A percentile compares a stretch with the other conserved stretches of the same genome.
Evolutionary conservation across 2,113 vertebrate species (phyloP).

Genomic region (Nerophis lumbriciformis): DNA sequence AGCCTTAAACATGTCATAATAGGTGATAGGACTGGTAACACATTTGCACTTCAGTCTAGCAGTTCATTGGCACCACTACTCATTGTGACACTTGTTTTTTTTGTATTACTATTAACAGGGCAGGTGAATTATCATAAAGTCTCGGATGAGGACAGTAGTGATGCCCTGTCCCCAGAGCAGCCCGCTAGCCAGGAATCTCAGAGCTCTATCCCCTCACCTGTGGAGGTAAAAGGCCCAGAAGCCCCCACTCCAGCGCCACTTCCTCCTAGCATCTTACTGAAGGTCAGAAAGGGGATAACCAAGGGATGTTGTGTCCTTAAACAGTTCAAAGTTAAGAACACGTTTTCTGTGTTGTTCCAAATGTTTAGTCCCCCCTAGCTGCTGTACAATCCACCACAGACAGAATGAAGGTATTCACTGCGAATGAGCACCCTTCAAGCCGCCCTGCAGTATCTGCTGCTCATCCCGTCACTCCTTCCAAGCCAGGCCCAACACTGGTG

Average conservation of each 20-base stretch:
- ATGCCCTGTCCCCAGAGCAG: conserved; percentile 92
- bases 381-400: conserved; percentile 70
- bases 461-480: conserved; percentile 68
- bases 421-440: conserved; percentile 53
- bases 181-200: conserved; percentile 95
- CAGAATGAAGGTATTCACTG: conserved; percentile 77
- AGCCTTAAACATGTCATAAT: conserved; percentile 93
- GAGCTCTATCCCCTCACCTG: conserved; percentile 82
- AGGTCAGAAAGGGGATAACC: conserved; percentile 35
- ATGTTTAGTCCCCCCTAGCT: conserved; percentile 73
- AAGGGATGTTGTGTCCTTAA: not conserved
- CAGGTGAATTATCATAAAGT: conserved; percentile 88
- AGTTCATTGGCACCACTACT: not conserved
- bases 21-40: conserved; percentile 67
- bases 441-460: conserved; percentile 51
- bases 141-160: conserved; percentile 92
- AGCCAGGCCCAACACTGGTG: conserved; percentile 81
- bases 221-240: conserved; percentile 77
- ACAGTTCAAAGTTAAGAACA: not conserved
- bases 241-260: conserved; percentile 73
- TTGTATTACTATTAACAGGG: conserved; percentile 47
- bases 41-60: not conserved
- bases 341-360: conserved; percentile 1
- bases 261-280: conserved; percentile 30
- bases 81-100: conserved; percentile 1